Evolutionary conservation across 1,140 invertebrate genomes (phyloP), one percentile per base, ranked within the genome.

Genomic region (Berghia stephanieae): DNA sequence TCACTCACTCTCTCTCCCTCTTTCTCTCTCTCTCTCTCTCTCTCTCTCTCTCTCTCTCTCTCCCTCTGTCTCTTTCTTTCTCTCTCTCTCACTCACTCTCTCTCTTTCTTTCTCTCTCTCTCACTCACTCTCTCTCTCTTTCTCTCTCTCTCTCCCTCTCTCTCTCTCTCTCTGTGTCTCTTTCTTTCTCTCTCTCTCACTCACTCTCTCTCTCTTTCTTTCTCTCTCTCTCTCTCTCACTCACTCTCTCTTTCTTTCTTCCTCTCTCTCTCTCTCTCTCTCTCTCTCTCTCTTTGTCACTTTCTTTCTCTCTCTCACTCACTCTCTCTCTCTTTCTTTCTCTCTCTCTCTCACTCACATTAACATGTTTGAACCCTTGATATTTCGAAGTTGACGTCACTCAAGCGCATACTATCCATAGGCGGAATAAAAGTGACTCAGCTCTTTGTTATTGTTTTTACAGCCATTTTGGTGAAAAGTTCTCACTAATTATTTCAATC

Each of bases 111-210:
- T 73, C 44, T 49, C 43, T 52, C 43, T 68, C 42, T 69, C 75
- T 68, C 63, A 55, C 43, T 52, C 63, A 52, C 66, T 49, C 74
- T 68, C 57, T 46, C 60, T 63, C 75, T 46, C 60, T 73, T 67
- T 70, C 57, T 67, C 43, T 34, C 34, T 73, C 70, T 52, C 70
- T 73, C 43, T 34, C 34, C 52, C 69, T 46, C 43, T 71, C 69
- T 69, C 24, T 46, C 69, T 24, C 27, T 46, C 42, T 63, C 10
- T 63, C 57, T 63, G 8, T 63, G 10, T 63, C 10, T 63, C 57
- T 63, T 31, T 31, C 18, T 31, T 52, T 36, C 44, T 13, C 66
- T 49, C 63, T 63, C 72, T 63, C 52, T 75, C 55, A 36, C 63
- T 67, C 42, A 31, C 57, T 49, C 43, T 46, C 38, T 71, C 36